Conservation (phyloP, 2,888 invertebrate genomes). For the Coremacera marginata region DNA sequence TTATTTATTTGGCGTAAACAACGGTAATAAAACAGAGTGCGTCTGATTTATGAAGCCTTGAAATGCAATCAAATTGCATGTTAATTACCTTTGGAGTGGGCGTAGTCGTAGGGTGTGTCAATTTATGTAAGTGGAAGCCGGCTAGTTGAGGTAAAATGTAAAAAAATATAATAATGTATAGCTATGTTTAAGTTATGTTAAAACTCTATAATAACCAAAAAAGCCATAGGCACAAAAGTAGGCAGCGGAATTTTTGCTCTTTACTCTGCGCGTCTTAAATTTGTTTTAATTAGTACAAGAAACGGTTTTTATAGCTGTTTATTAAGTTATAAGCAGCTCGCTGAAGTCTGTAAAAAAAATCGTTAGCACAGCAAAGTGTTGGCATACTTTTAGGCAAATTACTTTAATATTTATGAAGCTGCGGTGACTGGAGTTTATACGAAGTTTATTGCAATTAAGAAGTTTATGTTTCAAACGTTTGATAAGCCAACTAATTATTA, state of each 20-base stretch:
- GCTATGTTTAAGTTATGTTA: not conserved
- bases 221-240: constrained; percentile 14
- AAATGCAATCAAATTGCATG: constrained; percentile 59
- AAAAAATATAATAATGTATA: not conserved
- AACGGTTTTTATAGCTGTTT: not conserved
- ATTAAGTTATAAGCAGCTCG: constrained; percentile 7
- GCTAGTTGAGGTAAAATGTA: not conserved
- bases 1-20: constrained; percentile 40
- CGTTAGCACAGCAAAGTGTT: not conserved
- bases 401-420: not conserved
- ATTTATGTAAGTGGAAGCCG: not conserved
- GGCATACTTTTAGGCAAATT: not conserved
- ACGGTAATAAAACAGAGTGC: constrained; percentile 46
- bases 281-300: not conserved
- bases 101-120: not conserved
- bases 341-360: not conserved
- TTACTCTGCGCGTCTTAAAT: not conserved
- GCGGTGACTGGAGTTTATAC: no score
- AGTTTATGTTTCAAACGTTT: no score
- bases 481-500: no score
- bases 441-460: no score
- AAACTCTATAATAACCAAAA: not conserved
- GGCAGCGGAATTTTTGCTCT: not conserved
- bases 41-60: constrained; percentile 58
- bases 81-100: constrained; percentile 53